phyloP scores from a whole-genome alignment of 2,113 vertebrate genomes.

The Aythya baeri region DNA sequence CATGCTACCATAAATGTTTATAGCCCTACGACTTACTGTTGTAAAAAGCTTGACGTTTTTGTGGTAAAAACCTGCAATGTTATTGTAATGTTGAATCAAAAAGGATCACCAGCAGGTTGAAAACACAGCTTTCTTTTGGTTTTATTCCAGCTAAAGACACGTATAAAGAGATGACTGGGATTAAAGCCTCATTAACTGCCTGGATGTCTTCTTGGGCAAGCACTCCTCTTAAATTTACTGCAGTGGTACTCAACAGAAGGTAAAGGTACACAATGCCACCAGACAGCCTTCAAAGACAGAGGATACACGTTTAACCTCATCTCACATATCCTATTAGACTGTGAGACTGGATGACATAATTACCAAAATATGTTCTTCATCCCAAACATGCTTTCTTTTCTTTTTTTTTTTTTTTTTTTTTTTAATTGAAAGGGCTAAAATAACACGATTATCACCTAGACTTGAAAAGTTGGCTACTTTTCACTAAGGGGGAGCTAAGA shows the following conservation, averaged over 20 bases:
- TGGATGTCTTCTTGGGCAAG: conserved; percentile 7
- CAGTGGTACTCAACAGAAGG: background rate
- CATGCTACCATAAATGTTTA: conserved; percentile 28
- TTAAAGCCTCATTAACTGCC: background rate
- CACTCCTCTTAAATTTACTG: background rate
- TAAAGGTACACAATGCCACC: background rate
- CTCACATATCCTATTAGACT: background rate
- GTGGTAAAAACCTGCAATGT: background rate
- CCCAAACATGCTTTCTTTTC: background rate
- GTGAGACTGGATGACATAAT: background rate
- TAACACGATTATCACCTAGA: conserved; percentile 26
- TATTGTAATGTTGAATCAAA: conserved; percentile 3
- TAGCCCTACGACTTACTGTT: conserved; percentile 3
- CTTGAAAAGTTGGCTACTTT: conserved; percentile 15
- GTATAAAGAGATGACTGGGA: background rate
- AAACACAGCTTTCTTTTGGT: conserved; percentile 9
- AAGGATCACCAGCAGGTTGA: background rate
- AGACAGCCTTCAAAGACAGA: background rate
- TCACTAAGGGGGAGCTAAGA: background rate
- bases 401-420: background rate
- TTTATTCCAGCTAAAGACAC: background rate
- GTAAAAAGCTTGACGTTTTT: conserved; percentile 28
- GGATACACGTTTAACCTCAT: background rate
- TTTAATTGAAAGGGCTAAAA: background rate
- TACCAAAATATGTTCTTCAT: background rate